Evolutionary conservation across 2,797 vertebrate genomes (phyloP), one percentile per base, ranked within the genome.

Genomic region (Picus viridis): DNA sequence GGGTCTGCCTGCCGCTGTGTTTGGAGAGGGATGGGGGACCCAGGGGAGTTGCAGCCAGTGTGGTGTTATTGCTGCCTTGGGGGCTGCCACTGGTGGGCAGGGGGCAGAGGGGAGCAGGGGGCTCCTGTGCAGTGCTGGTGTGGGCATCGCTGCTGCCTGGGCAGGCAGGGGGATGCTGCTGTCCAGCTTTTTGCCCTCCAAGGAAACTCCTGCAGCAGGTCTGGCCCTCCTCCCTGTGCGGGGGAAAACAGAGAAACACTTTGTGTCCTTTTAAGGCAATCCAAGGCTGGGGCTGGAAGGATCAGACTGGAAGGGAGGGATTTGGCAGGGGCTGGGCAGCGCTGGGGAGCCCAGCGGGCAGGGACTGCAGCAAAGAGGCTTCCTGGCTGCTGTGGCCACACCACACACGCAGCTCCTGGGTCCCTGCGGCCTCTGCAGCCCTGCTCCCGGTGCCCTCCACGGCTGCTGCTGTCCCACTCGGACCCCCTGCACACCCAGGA

Each of bases 211-310:
- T 56, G 69, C 43, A 34, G 15, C 20, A 19, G 13, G 10, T 27
- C 23, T 10, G 17, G 41, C 61, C 34, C n/a, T 64, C 61, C 58
- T 70, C 6, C 62, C 36, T 58, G 63, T 45, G 5, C 10, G 26
- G 29, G 12, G 53, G 19, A 12, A 83, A 82, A 58, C 51, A 85
- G 75, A 94, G 86, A 70, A 76, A 63, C n/a, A 4, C 12, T 62
- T 92, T 58, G 62, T 95, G 78, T 92, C 98, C 98, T 97, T 98
- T 97, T 97, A 97, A 97, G 97, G 97, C 81, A 95, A 94, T 89
- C 36, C 61, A 89, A 94, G 85, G 78, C 91, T 86, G 89, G 63
- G 58, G 62, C 68, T 63, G 94, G 65, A 59, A 39, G 13, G 32
- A 61, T 68, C 51, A 6, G 92, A 65, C 91, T 82, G 72, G 56